A percentile compares a stretch with the other conserved stretches of the same genome.
Conservation (phyloP, 2,797 vertebrate species). For the Euphonia xanthogaster region DNA sequence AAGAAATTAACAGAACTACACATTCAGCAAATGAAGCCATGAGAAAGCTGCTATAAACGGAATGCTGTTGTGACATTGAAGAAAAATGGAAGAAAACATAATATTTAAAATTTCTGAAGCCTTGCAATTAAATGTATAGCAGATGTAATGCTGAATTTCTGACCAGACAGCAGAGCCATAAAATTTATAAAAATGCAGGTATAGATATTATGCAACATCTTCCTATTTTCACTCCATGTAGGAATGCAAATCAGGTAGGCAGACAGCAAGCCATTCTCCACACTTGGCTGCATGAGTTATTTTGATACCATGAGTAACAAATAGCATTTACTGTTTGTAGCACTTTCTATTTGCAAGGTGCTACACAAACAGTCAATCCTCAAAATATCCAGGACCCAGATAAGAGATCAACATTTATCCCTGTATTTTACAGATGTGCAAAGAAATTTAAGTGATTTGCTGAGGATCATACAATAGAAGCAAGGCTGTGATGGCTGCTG, state of each 20-base stretch:
- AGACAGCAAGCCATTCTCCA: neutral
- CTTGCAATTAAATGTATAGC: neutral
- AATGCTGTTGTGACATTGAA: neutral
- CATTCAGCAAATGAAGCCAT: neutral
- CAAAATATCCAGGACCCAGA: neutral
- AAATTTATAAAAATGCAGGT: neutral
- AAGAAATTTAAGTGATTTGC: neutral
- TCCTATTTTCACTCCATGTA: neutral
- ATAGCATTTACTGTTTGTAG: neutral
- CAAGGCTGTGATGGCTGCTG: neutral
- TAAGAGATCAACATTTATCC: neutral
- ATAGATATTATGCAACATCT: neutral
- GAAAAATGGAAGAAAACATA: neutral
- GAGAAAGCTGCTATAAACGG: neutral
- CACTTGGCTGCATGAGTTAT: slow-evolving; percentile 9
- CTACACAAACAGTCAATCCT: neutral
- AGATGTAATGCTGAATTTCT: neutral
- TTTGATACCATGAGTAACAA: slow-evolving; percentile 3
- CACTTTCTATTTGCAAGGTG: neutral
- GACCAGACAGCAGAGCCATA: neutral
- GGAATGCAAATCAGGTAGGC: slow-evolving; percentile 26
- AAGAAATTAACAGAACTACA: neutral
- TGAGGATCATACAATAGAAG: neutral
- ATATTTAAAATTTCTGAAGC: neutral
- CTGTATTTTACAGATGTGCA: neutral